Evolutionary conservation across 2,797 vertebrate species (phyloP), one percentile per base, ranked within the genome.

Genomic region (Manis pentadactyla): DNA sequence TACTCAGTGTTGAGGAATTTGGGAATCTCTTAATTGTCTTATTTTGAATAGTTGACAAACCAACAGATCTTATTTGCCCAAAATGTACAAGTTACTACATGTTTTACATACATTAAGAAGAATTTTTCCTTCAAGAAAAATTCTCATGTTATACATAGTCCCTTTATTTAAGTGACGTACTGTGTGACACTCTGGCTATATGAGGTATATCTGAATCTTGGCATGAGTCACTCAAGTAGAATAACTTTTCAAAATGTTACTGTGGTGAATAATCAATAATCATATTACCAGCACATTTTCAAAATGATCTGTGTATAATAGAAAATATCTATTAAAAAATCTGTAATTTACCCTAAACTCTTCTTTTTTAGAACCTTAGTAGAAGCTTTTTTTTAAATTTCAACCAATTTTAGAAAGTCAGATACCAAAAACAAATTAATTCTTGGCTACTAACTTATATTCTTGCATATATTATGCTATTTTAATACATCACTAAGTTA

Each of bases 111-210:
- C 7, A 37, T 55, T 74, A 68, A 51, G 7, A 90, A 29, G 53
- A 13, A 64, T 78, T 95, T 85, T 93, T 77, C 31, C 14, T 55
- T 71, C 68, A 94, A 85, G 46, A 93, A 84, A 92, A 87, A 27
- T 49, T 42, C 12, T 14, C 25, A 37, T 7, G 2, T 64, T 46
- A 77, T 1, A 3, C 8, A 34, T 17, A 49, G 9, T 7, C 3
- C 2, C 1, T 57, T 11, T 74, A 21, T 39, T 85, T 57, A 61
- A 59, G 13, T n/a, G 18, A 0, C 4, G 29, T 64, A 55, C 0
- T 10, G 0, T 46, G 0, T 64, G 63, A 57, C 23, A 37, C 1
- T 31, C 9, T 81, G n/a, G 39, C 71, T 73, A n/a, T 59, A 29
- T 46, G n/a, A 85, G 25, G 9, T 96, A 18, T 51, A 27, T 87